A percentile compares a stretch with the other conserved stretches of the same genome.
phyloP scores from a whole-genome alignment of 2,888 invertebrate genomes.

The Hirudinaria manillensis region DNA sequence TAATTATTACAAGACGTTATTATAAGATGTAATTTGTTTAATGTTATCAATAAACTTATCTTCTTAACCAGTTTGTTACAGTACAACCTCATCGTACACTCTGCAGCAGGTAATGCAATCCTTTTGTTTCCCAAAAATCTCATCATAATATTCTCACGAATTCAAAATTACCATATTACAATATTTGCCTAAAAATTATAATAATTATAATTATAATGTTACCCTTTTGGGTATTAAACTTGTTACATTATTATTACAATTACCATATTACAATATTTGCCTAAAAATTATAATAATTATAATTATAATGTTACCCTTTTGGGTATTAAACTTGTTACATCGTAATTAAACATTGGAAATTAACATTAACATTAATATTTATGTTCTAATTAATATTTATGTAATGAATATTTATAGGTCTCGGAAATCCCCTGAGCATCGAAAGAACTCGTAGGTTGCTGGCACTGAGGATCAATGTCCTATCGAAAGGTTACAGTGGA shows the following conservation, averaged over 20 bases:
- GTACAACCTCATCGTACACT: constrained; percentile 18
- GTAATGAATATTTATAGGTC: constrained; percentile 53
- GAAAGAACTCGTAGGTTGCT: constrained; percentile 62
- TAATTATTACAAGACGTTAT: too few species aligned
- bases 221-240: neutral
- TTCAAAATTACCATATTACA: neutral
- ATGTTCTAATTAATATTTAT: neutral
- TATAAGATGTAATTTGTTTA: too few species aligned
- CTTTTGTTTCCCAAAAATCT: neutral
- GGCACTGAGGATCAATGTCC: constrained; percentile 63
- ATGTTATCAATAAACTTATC: too few species aligned
- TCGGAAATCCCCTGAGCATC: constrained; percentile 62
- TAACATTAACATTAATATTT: neutral
- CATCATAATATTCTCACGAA: neutral
- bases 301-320: neutral
- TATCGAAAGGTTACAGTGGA: constrained; percentile 67
- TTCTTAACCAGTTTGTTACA: constrained; percentile 11
- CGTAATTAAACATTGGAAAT: neutral
- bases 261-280: neutral
- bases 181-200: neutral
- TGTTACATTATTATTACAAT: neutral
- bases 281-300: constrained; percentile 5
- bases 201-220: neutral
- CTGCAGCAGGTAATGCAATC: constrained; percentile 15
- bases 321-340: neutral